Evolutionary conservation across 2,888 invertebrate genomes (phyloP), one percentile per base, ranked within the genome.

Genomic region (Zaprionus bogoriensis): DNA sequence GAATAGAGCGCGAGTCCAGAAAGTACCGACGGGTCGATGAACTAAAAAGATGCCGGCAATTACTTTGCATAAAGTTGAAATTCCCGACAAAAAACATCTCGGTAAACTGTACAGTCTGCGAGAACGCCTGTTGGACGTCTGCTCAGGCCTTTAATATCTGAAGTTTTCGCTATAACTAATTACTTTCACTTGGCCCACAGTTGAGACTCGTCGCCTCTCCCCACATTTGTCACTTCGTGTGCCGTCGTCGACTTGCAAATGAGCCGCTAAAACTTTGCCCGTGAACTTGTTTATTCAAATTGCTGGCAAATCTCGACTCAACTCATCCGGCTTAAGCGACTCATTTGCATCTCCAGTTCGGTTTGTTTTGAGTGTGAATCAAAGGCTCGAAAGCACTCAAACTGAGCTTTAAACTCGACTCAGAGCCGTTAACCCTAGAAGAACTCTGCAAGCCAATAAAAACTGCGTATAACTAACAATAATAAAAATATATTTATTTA

Each of bases 231-330:
- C 69, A 55, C 45, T 59, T 44, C n/a, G n/a, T 36, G 10, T 22
- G 59, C 22, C 44, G 53, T 44, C 50, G 12, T 0, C 30, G 63
- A 68, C 41, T 82, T 80, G 79, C 79, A 75, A 82, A 82, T 77
- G 51, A 60, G 60, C 48, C 53, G 55, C 62, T 47, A 22, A 68
- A 77, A 77, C 71, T 82, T 82, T 76, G 77, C 59, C 79, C 79
- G 65, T 82, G 76, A 79, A 76, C 80, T 80, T 80, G 79, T 74
- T 82, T 80, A 80, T 80, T 77, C 74, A 74, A 80, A 80, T 80
- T 59, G 50, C 79, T 77, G 80, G 80, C 80, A 45, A 58, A 47
- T 48, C 45, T 47, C 39, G 44, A 32, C 36, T 30, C 17, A 14
- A 45, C 38, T 51, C 53, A 42, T 7, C 32, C 32, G 7, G n/a